phyloP scores from a whole-genome alignment of 2,888 invertebrate species.

The Calameuta idolon region DNA sequence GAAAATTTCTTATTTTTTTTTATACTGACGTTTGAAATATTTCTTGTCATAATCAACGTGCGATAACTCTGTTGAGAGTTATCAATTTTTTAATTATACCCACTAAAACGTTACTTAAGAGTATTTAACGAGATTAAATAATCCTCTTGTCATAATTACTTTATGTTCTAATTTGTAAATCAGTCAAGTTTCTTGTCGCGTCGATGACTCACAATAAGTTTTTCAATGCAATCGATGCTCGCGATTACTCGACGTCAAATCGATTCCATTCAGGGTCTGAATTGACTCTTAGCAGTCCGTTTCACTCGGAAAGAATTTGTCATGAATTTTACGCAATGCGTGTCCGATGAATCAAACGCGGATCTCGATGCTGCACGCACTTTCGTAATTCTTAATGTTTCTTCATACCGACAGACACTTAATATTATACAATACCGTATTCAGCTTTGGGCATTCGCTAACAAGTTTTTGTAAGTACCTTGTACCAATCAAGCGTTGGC shows the following conservation, averaged over 20 bases:
- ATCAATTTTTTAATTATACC: not conserved
- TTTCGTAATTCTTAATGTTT: not conserved
- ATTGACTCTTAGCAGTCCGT: not conserved
- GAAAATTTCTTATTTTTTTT: not conserved
- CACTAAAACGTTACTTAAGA: too few species aligned
- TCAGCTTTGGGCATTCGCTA: not conserved
- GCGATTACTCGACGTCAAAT: not conserved
- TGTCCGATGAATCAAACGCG: slow-evolving; percentile 42
- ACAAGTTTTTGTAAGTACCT: not conserved
- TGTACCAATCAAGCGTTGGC: too few species aligned
- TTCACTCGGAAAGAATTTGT: slow-evolving; percentile 34
- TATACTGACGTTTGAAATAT: not conserved
- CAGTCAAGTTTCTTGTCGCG: not conserved
- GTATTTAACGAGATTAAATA: too few species aligned
- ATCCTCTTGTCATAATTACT: not conserved
- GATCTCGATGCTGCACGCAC: slow-evolving; percentile 24
- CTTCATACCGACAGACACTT: not conserved
- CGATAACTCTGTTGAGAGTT: not conserved
- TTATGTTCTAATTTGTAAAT: not conserved
- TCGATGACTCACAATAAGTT: not conserved
- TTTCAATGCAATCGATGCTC: slow-evolving; percentile 1
- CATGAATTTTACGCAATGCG: slow-evolving; percentile 37
- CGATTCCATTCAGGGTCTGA: not conserved
- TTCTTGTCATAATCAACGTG: not conserved
- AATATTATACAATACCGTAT: not conserved